A percentile compares a stretch with the other conserved stretches of the same genome.
These are phyloP conservation scores for Perithous albicinctus DNA, from an alignment of 2,888 invertebrate genomes.

Conservation along the genomic window DNA sequence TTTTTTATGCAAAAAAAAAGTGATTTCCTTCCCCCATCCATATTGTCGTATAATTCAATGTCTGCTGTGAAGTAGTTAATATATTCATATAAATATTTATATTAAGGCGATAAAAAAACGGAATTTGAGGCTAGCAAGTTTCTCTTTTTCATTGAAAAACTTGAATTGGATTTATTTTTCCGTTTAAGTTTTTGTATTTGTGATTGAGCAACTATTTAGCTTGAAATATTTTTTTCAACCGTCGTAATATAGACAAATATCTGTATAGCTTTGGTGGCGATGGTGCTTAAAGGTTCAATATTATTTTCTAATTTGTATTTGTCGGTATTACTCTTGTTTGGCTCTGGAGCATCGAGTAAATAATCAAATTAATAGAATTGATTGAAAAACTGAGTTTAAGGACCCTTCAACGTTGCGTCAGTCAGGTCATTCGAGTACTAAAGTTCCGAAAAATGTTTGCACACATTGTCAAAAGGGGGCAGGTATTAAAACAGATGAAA, in stretches of 20 bases:
- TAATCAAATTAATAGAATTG: background rate
- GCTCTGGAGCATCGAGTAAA: constrained; percentile 12
- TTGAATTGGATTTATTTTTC: too few species aligned
- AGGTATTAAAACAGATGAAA: too few species aligned
- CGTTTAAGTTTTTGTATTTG: background rate
- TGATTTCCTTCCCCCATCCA: constrained; percentile 24
- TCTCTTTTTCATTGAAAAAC: too few species aligned
- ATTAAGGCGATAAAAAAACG: background rate
- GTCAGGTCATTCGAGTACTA: too few species aligned
- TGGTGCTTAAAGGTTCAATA: constrained; percentile 52
- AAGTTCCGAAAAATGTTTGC: too few species aligned
- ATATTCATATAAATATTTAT: constrained; percentile 19
- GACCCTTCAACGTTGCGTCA: too few species aligned
- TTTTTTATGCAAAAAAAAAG: constrained; percentile 24
- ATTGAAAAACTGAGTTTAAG: background rate
- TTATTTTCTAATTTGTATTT: constrained; percentile 37
- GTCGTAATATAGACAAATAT: constrained; percentile 13
- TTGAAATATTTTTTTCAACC: background rate
- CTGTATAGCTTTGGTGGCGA: constrained; percentile 59
- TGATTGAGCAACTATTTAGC: background rate
- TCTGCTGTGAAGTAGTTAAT: constrained; percentile 56
- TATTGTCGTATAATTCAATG: constrained; percentile 57
- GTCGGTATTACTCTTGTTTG: constrained; percentile 1
- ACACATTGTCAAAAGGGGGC: too few species aligned
- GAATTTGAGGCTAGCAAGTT: background rate